Evolutionary conservation across 2,797 vertebrate genomes (phyloP).

Genomic region (Yasuhikotakia modesta): DNA sequence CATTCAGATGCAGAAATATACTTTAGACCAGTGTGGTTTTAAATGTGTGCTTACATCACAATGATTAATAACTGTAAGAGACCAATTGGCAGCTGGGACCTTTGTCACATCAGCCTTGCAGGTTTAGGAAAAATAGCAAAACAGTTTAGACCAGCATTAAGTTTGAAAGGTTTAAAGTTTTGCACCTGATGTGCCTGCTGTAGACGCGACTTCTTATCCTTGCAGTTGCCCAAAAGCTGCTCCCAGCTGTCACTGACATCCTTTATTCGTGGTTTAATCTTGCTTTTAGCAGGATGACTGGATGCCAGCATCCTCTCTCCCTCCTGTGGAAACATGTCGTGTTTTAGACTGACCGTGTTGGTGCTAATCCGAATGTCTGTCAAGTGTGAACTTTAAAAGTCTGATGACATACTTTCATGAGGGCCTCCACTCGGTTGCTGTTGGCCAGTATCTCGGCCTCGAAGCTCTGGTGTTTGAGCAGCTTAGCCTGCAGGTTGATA

Average conservation of each 20-base stretch:
- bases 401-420: slow-evolving; percentile 70
- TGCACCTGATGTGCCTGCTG: slow-evolving; percentile 83
- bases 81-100: neutral
- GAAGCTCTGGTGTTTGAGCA: slow-evolving; percentile 83
- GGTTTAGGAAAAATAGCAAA: slow-evolving; percentile 11
- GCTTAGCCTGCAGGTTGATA: slow-evolving; percentile 82
- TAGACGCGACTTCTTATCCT: slow-evolving; percentile 78
- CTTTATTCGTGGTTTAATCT: slow-evolving; percentile 76
- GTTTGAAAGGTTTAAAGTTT: neutral
- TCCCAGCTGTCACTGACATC: slow-evolving; percentile 84
- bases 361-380: neutral
- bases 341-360: slow-evolving; percentile 3
- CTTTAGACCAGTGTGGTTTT: neutral
- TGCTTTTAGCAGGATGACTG: slow-evolving; percentile 69
- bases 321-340: slow-evolving; percentile 72
- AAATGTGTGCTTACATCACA: too few species aligned
- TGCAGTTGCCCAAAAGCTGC: slow-evolving; percentile 78
- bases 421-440: slow-evolving; percentile 72
- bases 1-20: neutral
- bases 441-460: slow-evolving; percentile 84
- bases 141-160: slow-evolving; percentile 67
- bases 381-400: neutral
- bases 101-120: neutral
- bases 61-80: too few species aligned
- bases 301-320: slow-evolving; percentile 79